Evolutionary conservation across 2,113 vertebrate genomes (phyloP), one percentile per base, ranked within the genome.

Genomic region (Cynopterus brachyotis): DNA sequence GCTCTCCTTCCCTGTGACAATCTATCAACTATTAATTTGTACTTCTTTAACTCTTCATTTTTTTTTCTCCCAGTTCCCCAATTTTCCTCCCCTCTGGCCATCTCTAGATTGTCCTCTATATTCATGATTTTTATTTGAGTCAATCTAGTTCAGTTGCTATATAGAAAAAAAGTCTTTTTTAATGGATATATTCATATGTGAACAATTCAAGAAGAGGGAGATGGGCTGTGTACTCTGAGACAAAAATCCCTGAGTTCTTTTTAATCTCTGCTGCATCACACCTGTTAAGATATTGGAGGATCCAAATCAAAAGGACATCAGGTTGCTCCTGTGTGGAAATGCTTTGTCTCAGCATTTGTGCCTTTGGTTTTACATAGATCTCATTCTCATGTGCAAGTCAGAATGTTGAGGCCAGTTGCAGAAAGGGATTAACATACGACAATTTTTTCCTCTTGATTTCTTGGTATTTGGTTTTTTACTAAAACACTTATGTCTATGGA

Each of bases 381-480:
- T 69, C 15, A 47, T 47, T 67, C 37, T 17, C 30, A 22, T 0
- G 5, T 35, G 30, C 16, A 42, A 57, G 72, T 55, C 69, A 75
- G 57, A 16, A 24, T 2, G 22, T 26, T 10, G 60, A 75, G 32
- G 42, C 40, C 73, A 45, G 8, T 7, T 16, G 16, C 26, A 62
- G 4, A 0, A 26, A 42, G 47, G 3, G 16, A 76, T 53, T 12
- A 6, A 19, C 30, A 7, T 3, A 1, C 9, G 57, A 16, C 30
- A 89, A 45, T 86, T 95, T 94, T 97, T 94, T 87, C 84, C 40
- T 94, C 20, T 3, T 42, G 78, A 83, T 79, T 88, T 88, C 35
- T 80, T 95, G 89, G 86, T 76, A 96, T 73, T 94, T 73, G 87
- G 19, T 32, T 53, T 67, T 92, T 95, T 70, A 55, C 30, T 17